Evolutionary conservation across 1,140 invertebrate species (phyloP).

Genomic region (Gryon sp.): DNA sequence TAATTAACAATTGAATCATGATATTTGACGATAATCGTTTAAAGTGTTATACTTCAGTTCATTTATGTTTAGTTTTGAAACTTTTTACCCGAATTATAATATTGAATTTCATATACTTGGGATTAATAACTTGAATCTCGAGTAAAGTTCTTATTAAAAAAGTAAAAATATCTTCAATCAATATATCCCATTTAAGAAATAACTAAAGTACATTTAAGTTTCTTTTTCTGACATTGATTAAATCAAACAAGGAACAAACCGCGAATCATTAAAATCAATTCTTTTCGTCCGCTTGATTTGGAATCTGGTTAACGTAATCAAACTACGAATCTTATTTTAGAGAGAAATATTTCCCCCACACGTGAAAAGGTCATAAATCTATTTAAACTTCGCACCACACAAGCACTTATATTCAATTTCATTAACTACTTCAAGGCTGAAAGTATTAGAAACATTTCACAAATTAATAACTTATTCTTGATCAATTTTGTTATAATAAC

Average conservation of each 20-base stretch:
- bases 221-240: slow-evolving; percentile 5
- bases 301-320: slow-evolving; percentile 45
- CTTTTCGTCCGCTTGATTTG: neutral
- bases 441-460: too few species aligned
- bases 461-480: too few species aligned
- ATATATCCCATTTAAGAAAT: slow-evolving; percentile 1
- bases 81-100: slow-evolving; percentile 20
- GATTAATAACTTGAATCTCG: too few species aligned
- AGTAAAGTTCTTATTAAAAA: too few species aligned
- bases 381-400: slow-evolving; percentile 6
- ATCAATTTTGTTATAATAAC: slow-evolving; percentile 5
- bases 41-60: neutral
- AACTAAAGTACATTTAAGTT: neutral
- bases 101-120: slow-evolving; percentile 20
- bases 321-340: slow-evolving; percentile 30
- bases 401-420: slow-evolving; percentile 24
- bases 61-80: too few species aligned
- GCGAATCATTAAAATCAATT: slow-evolving; percentile 38
- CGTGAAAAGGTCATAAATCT: slow-evolving; percentile 55
- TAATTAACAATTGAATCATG: slow-evolving; percentile 36
- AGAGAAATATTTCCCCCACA: slow-evolving; percentile 42
- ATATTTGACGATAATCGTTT: slow-evolving; percentile 10
- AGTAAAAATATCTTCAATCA: slow-evolving; percentile 1
- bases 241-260: neutral
- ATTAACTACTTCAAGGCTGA: neutral